Percentiles rank a stretch among this genome's conserved stretches.
phyloP scores from a whole-genome alignment of 2,113 vertebrate species.

The Calyptomena viridis region DNA sequence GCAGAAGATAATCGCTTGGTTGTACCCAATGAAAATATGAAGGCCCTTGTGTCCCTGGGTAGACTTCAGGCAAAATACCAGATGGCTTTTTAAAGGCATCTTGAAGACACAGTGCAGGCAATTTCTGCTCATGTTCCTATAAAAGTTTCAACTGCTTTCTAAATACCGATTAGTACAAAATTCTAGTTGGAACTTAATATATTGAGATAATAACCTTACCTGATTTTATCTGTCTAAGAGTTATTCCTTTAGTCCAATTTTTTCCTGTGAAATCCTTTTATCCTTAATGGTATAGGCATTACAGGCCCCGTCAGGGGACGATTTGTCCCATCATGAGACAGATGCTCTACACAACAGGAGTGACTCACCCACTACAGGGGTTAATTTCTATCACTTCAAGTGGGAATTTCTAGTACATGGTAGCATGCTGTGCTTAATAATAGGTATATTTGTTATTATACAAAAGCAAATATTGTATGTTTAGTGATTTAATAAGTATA shows the following conservation, averaged over 20 bases:
- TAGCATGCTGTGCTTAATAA: background rate
- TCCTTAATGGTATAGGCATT: background rate
- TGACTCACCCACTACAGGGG: background rate
- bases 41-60: fast-evolving
- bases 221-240: background rate
- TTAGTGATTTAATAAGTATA: background rate
- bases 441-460: background rate
- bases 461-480: background rate
- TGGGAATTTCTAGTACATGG: background rate
- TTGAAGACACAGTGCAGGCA: background rate
- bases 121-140: background rate
- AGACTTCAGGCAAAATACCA: background rate
- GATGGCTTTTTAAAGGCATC: background rate
- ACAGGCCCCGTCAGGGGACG: fast-evolving
- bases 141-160: background rate
- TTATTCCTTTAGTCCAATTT: background rate
- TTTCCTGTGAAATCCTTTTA: background rate
- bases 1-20: background rate
- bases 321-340: background rate
- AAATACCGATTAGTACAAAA: background rate
- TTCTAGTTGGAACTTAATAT: background rate
- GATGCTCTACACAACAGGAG: background rate
- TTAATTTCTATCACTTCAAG: background rate
- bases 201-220: background rate
- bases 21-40: background rate